Evolutionary conservation across 1,140 invertebrate genomes (phyloP).

Genomic region (Microplitis demolitor): DNA sequence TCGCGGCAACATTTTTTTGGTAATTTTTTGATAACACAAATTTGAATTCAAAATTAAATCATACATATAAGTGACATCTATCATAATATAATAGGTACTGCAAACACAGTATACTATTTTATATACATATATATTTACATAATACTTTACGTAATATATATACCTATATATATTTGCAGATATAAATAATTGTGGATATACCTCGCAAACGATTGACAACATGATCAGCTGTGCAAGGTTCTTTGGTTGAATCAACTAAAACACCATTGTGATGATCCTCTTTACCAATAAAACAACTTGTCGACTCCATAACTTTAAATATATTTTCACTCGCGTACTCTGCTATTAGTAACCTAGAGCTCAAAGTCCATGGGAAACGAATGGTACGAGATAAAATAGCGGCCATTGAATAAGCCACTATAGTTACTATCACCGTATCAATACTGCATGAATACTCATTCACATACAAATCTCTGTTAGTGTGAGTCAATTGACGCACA

Average conservation of each 20-base stretch:
- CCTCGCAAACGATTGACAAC: slow-evolving; percentile 67
- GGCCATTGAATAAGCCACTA: slow-evolving; percentile 4
- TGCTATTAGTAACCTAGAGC: not conserved
- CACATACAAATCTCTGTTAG: no score
- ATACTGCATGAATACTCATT: not conserved
- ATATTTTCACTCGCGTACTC: not conserved
- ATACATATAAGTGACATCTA: no score
- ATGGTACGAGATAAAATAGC: not conserved
- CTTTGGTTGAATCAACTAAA: slow-evolving; percentile 67
- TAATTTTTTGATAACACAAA: no score
- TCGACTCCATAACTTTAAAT: slow-evolving; percentile 22
- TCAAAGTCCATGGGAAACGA: slow-evolving; percentile 8
- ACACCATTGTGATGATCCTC: slow-evolving; percentile 73
- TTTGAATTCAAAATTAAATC: no score
- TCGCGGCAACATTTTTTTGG: no score
- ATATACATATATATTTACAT: no score
- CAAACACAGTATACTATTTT: no score
- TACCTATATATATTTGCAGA: not conserved
- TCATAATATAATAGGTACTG: no score
- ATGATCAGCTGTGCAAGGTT: slow-evolving; percentile 60
- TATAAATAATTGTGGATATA: slow-evolving; percentile 39
- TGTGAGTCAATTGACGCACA: no score
- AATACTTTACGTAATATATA: not conserved
- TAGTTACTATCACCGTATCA: not conserved
- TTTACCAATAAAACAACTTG: slow-evolving; percentile 62